A percentile compares a stretch with the other conserved stretches of the same genome.
Conservation (phyloP, 2,797 vertebrate genomes). For the Takifugu ocellatus region DNA sequence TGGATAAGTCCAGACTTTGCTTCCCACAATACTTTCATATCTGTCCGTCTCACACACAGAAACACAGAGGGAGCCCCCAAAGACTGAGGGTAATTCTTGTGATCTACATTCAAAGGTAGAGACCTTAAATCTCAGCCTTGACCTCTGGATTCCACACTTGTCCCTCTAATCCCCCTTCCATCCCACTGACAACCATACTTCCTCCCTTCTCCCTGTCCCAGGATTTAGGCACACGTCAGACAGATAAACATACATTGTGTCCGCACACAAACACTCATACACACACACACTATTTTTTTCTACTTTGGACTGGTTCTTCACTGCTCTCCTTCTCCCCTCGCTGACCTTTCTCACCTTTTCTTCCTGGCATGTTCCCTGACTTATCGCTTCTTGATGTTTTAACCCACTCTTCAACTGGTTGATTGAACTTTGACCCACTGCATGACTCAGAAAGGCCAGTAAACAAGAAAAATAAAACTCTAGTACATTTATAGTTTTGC, state of each 20-base stretch:
- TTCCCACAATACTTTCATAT: conserved; percentile 53
- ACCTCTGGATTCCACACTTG: conserved; percentile 57
- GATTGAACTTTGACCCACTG: conserved; percentile 33
- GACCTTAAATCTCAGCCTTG: conserved; percentile 44
- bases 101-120: conserved; percentile 44
- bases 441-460: conserved; percentile 1
- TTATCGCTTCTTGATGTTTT: conserved; percentile 25
- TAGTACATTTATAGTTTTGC: too few relatives aligned
- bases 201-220: conserved; percentile 39
- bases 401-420: conserved; percentile 16
- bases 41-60: conserved; percentile 18
- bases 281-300: conserved; percentile 1
- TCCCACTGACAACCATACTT: conserved; percentile 48
- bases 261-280: conserved; percentile 14
- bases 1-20: conserved; percentile 27
- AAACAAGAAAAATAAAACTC: too few relatives aligned
- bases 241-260: conserved; percentile 59
- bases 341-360: conserved; percentile 40
- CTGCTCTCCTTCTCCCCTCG: conserved; percentile 13
- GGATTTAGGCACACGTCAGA: conserved; percentile 52
- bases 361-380: conserved; percentile 24
- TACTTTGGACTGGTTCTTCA: conserved; percentile 4
- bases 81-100: conserved; percentile 18
- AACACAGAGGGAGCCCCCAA: conserved; percentile 22
- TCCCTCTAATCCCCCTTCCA: conserved; percentile 51